Evolutionary conservation across 1,140 invertebrate species (phyloP), one percentile per base, ranked within the genome.

Genomic region (Drosophila setifemur): DNA sequence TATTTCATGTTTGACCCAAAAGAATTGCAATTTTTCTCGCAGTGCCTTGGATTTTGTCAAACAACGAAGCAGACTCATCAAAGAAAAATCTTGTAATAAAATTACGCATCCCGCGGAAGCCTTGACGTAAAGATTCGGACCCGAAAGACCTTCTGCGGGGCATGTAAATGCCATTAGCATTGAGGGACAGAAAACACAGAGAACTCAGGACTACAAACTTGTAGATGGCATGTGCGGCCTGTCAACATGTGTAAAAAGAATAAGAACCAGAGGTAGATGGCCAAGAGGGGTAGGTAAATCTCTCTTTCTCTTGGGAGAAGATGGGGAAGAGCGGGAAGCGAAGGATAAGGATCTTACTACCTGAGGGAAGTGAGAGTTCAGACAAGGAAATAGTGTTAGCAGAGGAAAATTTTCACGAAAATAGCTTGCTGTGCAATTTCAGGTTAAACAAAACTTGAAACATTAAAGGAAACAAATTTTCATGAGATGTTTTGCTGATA

Each of bases 51-150:
- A 18, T 23, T 63, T 44, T 63, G 58, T 60, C 57, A 58, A 61
- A 31, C 35, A 12, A 33, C 33, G 42, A 45, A n/a, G 60, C 35
- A 53, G 50, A 85, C 58, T 83, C 79, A 79, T 85, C 70, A 74
- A 79, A 55, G 74, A 58, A 64, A 69, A 63, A 79, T 79, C 79
- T 85, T 85, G 74, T 83, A 83, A 78, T 70, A 83, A 78, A 83
- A 74, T 85, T 63, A 74, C 63, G 63, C 50, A 52, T 71, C 53
- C 60, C 45, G 26, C 28, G 47, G 33, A 52, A 82, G 72, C 78
- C 78, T 83, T 83, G 73, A 64, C 53, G 69, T 29, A 48, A 31
- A 26, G 26, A 47, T 21, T 37, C 31, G 28, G 40, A 63, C 28
- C 35, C 25, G 31, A 47, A 74, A 67, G 61, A 37, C 33, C 33